These are phyloP conservation scores for Lithophane socia DNA, from an alignment of 2,888 invertebrate genomes.

Conservation along the genomic window DNA sequence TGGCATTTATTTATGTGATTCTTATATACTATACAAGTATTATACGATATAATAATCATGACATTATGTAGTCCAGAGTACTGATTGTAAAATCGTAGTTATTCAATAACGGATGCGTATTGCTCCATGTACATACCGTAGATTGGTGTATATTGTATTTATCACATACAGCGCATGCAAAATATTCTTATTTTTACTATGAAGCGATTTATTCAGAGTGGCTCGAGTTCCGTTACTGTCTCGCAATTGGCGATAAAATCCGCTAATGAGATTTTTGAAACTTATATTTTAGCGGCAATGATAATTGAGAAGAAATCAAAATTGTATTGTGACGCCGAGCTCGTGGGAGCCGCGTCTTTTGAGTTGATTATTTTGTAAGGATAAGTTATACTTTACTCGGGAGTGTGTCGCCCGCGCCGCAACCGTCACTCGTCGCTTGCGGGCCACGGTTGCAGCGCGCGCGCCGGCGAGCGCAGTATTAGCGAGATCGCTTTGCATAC, in stretches of 20 bases:
- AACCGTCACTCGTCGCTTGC: constrained; percentile 19
- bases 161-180: constrained; percentile 80
- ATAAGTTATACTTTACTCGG: constrained; percentile 77
- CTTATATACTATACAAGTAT: constrained; percentile 86
- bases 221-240: constrained; percentile 89
- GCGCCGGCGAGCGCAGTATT: constrained; percentile 76
- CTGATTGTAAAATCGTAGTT: constrained; percentile 84
- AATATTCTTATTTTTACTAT: constrained; percentile 80
- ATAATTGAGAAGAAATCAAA: constrained; percentile 79
- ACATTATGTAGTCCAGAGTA: constrained; percentile 86
- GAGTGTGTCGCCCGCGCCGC: constrained; percentile 63
- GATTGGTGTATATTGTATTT: constrained; percentile 84
- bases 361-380: constrained; percentile 85
- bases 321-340: constrained; percentile 78
- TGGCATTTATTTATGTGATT: constrained; percentile 90
- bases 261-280: constrained; percentile 68
- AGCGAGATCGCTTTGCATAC: constrained; percentile 79
- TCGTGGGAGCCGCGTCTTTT: constrained; percentile 72
- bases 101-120: constrained; percentile 76
- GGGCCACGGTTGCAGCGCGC: constrained; percentile 61
- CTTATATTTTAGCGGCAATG: constrained; percentile 62
- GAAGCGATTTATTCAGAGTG: constrained; percentile 87
- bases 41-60: constrained; percentile 86
- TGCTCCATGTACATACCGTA: constrained; percentile 83
- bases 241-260: constrained; percentile 83